phyloP scores from a whole-genome alignment of 2,113 vertebrate species.

The Zosterops borbonicus region DNA sequence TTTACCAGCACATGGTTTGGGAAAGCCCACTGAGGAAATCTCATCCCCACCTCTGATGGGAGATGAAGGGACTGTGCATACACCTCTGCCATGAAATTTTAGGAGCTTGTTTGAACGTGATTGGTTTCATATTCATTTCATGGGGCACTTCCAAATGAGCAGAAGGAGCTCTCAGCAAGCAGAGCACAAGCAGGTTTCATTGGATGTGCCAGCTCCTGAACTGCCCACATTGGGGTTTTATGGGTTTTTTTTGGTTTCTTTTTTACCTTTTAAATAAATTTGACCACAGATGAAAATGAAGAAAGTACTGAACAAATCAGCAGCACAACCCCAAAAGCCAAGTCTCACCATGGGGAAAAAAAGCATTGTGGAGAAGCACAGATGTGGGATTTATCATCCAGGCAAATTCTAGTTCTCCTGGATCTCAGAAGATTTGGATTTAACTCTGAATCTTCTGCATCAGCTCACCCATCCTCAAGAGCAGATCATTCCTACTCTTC shows the following conservation, averaged over 20 bases:
- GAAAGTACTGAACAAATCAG: not conserved
- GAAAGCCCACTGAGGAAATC: not conserved
- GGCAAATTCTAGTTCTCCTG: not conserved
- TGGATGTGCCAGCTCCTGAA: not conserved
- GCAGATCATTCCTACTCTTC: not conserved
- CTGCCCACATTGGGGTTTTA: rapidly evolving
- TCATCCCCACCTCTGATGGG: not conserved
- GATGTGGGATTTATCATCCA: not conserved
- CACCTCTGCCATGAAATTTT: not conserved
- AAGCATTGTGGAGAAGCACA: not conserved
- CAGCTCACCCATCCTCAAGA: not conserved
- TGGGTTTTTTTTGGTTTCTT: not conserved
- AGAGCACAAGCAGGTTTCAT: not conserved
- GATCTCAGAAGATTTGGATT: not conserved
- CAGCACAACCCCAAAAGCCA: not conserved
- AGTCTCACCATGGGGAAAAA: not conserved
- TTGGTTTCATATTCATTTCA: not conserved
- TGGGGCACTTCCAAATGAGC: not conserved
- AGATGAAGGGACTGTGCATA: not conserved
- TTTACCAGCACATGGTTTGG: not conserved
- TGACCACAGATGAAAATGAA: not conserved
- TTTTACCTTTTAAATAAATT: not conserved
- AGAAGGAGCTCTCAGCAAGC: not conserved
- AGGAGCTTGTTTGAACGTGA: not conserved
- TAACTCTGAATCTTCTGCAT: not conserved